Evolutionary conservation across 2,797 vertebrate genomes (phyloP).

Genomic region (Euphonia xanthogaster): DNA sequence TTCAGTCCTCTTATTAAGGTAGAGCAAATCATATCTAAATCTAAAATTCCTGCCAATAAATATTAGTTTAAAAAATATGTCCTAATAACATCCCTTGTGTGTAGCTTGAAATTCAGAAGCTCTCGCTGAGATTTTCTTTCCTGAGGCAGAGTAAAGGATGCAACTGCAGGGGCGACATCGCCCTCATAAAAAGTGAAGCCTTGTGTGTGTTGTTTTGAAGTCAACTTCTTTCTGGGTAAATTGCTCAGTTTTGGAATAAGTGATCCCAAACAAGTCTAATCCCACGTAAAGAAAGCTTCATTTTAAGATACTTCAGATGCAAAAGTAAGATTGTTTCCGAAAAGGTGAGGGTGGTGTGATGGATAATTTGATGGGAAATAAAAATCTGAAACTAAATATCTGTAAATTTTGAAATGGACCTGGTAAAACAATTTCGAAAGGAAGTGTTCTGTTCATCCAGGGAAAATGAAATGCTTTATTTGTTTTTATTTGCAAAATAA

Average conservation of each 20-base stretch:
- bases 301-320: neutral
- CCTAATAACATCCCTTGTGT: neutral
- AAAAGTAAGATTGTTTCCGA: neutral
- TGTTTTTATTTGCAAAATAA: neutral
- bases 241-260: neutral
- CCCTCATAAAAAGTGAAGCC: neutral
- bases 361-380: neutral
- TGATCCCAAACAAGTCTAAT: neutral
- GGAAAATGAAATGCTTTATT: neutral
- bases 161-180: neutral
- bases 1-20: neutral
- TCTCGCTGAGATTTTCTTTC: neutral
- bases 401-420: neutral
- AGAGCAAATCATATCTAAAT: neutral
- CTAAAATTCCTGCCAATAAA: neutral
- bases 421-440: neutral
- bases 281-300: neutral
- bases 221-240: neutral
- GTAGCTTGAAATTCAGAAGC: neutral
- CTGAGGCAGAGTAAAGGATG: neutral
- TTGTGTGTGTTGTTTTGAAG: neutral
- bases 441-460: neutral
- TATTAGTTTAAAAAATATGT: neutral
- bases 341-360: neutral
- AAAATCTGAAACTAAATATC: neutral